phyloP scores from a whole-genome alignment of 2,113 vertebrate genomes.

The Noturus placidus region DNA sequence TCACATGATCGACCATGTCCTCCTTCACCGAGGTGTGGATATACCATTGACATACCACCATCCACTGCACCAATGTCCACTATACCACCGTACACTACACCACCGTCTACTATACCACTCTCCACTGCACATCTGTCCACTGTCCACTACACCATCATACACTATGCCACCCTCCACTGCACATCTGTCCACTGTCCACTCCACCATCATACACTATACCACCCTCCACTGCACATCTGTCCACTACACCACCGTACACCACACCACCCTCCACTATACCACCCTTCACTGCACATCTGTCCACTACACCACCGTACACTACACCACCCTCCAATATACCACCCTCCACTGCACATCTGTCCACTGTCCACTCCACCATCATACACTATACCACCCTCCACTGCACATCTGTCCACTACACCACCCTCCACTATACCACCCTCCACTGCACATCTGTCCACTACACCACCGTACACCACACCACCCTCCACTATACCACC shows the following conservation, averaged over 20 bases:
- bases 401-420: background rate
- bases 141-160: background rate
- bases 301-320: background rate
- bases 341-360: background rate
- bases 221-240: background rate
- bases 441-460: background rate
- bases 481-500: background rate
- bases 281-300: background rate
- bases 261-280: background rate
- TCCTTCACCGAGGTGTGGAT: slow-evolving; percentile 90
- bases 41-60: background rate
- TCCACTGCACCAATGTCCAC: background rate
- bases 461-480: background rate
- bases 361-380: background rate
- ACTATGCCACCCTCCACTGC: background rate
- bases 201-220: background rate
- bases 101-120: background rate
- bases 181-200: background rate
- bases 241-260: background rate
- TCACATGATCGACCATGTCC: slow-evolving; percentile 98
- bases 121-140: background rate
- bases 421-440: background rate
- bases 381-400: background rate
- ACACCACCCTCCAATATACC: background rate
- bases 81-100: background rate